Base-by-base conservation (phyloP, 2,113 vertebrate species). In the Phoxinus phoxinus region DNA sequence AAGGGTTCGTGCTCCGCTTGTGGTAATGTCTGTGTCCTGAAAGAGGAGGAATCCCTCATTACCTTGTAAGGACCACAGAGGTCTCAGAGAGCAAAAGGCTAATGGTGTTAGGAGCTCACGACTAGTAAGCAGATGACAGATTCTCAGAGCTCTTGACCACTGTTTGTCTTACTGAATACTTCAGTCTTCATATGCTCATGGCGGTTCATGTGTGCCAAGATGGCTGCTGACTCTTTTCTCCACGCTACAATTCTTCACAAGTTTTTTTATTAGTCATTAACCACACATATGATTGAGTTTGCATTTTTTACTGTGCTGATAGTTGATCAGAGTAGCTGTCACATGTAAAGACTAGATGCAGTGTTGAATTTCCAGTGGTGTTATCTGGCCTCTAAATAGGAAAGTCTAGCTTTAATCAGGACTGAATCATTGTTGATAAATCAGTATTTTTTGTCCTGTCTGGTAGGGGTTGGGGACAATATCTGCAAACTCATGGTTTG, bases 81-180 rank as follows among this genome's bases (percentile, higher is more conserved):
- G 73, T 86, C 76, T 86, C 8, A 0, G 32, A 82, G 56, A 81
- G 65, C 69, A 72, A 59, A 86, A 71, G 61, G 84, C 87, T 89
- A 89, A 89, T 84, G 53, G 65, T 85, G 83, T 88, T 77, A 86
- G 83, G 79, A 89, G 86, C 80, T 89, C 74, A 88, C 51, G n/a
- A 51, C 61, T 81, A 59, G 83, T 85, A 88, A 89, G 82, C 85
- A 85, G 84, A 85, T 89, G 82, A 87, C 23, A 71, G 59, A 71
- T 84, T 84, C 63, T 83, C 65, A 76, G 75, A 80, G 44, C 46
- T 74, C 63, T 74, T 67, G 41, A 78, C 73, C 21, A 65, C 51
- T 85, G 76, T 48, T 86, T 80, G 82, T 83, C 61, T 56, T 27
- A 23, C 44, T 83, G 25, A 80, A 63, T 41, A 12, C 25, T 44